Evolutionary conservation across 2,113 vertebrate genomes (phyloP).

Genomic region (Dasyprocta punctata): DNA sequence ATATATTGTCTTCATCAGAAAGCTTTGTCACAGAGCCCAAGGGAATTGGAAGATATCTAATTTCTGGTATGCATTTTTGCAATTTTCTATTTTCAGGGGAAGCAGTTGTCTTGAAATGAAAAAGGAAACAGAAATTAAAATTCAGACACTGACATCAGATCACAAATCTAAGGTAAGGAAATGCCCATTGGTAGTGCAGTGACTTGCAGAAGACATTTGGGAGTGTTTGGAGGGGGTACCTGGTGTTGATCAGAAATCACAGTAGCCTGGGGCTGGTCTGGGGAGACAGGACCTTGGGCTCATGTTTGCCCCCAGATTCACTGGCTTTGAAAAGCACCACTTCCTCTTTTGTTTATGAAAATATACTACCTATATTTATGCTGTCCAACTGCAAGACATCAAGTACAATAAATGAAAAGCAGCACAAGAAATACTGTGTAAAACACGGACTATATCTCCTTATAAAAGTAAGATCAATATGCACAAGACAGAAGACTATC

Average conservation of each 20-base stretch:
- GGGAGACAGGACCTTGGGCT: not conserved
- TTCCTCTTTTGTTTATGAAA: constrained; percentile 33
- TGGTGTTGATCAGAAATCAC: not conserved
- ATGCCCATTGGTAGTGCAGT: constrained; percentile 60
- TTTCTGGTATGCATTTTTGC: constrained; percentile 80
- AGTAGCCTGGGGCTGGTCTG: not conserved
- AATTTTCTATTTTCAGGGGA: constrained; percentile 90
- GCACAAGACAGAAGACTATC: not conserved
- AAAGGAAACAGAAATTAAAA: constrained; percentile 98
- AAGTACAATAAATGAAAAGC: not conserved
- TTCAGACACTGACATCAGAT: constrained; percentile 93
- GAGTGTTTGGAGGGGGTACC: not conserved
- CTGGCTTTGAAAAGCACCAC: not conserved
- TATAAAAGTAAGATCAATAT: not conserved
- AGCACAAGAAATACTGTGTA: not conserved
- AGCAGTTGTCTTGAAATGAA: constrained; percentile 97
- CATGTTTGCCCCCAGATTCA: not conserved
- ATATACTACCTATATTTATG: not conserved
- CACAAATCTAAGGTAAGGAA: constrained; percentile 97
- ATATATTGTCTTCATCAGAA: constrained; percentile 83
- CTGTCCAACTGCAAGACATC: not conserved
- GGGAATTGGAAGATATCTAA: constrained; percentile 82
- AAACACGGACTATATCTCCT: not conserved
- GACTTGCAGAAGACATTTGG: constrained; percentile 34
- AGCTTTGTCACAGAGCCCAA: constrained; percentile 60